Evolutionary conservation across 2,797 vertebrate species (phyloP), one percentile per base, ranked within the genome.

Genomic region (Parambassis ranga): DNA sequence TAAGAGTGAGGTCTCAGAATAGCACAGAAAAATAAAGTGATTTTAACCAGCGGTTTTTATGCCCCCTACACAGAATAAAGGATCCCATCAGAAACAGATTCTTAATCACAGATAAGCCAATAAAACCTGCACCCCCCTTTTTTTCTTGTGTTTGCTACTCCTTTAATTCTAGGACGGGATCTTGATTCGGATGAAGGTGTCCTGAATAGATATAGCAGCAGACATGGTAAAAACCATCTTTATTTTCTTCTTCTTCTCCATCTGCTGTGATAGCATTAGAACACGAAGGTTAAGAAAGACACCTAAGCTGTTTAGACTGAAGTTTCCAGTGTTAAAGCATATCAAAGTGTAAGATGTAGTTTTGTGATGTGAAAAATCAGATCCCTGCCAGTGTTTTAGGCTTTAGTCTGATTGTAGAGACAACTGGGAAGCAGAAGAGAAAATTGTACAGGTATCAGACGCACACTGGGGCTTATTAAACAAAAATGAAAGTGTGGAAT

Each of bases 101-200:
- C 49, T 27, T 26, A 38, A 35, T 56, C 26, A 22, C 31, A 70
- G 32, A 28, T 36, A 7, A 36, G 24, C 20, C 28, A 2, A 32
- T 72, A 70, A 79, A 75, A 14, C 55, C 55, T 2, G 19, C 20
- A 10, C 4, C 10, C 10, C 10, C 30, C 37, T 41, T 7, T 48
- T 37, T 41, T 7, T 48, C 18, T 43, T 16, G 18, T 53, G 65
- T 70, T 72, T 38, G 70, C 61, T 57, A 38, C 51, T 19, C 28
- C 31, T 37, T 36, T 65, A 42, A 3, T 13, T 39, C 27, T 13
- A 8, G 18, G 32, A 41, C 6, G 0, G 51, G 3, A 20, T 28
- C 30, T 3, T 48, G 35, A 52, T 50, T 59, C 51, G 51, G 69
- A 65, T 55, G 42, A n/a, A 75, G 44, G 14, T 5, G 20, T 53